A percentile compares a stretch with the other conserved stretches of the same genome.
phyloP scores from a whole-genome alignment of 2,888 invertebrate species.

The Dromius quadrimaculatus region DNA sequence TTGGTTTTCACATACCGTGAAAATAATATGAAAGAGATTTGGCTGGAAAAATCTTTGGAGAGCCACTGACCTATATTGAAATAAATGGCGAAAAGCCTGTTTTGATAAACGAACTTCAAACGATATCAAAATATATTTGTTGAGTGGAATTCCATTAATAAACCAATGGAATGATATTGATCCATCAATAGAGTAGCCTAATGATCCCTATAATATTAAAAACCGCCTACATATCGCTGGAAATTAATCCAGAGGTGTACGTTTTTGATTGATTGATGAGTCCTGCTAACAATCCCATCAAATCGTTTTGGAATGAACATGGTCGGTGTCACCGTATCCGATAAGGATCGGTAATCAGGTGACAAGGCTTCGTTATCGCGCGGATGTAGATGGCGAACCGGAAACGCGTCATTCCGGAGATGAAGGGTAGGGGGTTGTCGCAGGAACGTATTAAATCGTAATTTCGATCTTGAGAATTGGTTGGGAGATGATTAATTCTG shows the following conservation, averaged over 20 bases:
- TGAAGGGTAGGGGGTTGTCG: neutral
- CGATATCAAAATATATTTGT: no score
- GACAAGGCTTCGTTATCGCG: slow-evolving; percentile 50
- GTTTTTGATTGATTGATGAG: slow-evolving; percentile 44
- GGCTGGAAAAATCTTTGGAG: slow-evolving; percentile 18
- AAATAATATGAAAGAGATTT: slow-evolving; percentile 39
- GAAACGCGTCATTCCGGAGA: slow-evolving; percentile 25
- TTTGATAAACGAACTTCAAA: no score
- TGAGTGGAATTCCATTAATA: no score
- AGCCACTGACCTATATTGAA: slow-evolving; percentile 28
- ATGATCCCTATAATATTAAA: no score
- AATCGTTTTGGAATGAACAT: slow-evolving; percentile 39
- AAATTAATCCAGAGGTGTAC: slow-evolving; percentile 37
- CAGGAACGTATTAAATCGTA: no score
- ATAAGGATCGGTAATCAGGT: slow-evolving; percentile 51
- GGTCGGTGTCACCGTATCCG: slow-evolving; percentile 45
- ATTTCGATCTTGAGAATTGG: no score
- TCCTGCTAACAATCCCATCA: slow-evolving; percentile 46
- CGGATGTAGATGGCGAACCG: slow-evolving; percentile 48
- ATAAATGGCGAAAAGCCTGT: slow-evolving; percentile 29
- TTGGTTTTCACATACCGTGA: slow-evolving; percentile 44
- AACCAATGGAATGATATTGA: no score
- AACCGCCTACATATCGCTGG: slow-evolving; percentile 45
- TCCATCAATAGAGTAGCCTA: no score
- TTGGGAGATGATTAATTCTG: slow-evolving; percentile 9